Evolutionary conservation across 2,113 vertebrate genomes (phyloP), one percentile per base, ranked within the genome.

Genomic region (Lontra canadensis): DNA sequence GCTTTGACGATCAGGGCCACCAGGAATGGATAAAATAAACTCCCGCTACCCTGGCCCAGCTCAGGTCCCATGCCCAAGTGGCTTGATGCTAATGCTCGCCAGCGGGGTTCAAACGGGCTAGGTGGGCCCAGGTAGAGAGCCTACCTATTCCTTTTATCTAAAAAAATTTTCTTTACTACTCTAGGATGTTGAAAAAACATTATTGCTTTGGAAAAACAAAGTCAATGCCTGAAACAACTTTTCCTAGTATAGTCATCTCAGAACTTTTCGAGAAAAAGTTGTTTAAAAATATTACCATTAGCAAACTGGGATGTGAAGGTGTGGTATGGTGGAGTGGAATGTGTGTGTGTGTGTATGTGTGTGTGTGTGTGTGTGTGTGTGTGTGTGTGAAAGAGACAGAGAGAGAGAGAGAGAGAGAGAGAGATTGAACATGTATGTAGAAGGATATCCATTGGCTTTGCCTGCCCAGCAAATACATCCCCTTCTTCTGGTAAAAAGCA

Each of bases 1-100:
- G 0, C 42, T 63, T 34, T 83, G 86, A 61, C 29, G 47, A 44
- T 49, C 47, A 21, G 4, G 39, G 82, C 73, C 61, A 47, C 74
- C 34, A 74, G 39, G 47, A 84, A 74, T 73, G n/a, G 39, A 94
- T 57, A 84, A 87, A 94, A 81, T 42, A 78, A 63, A 59, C 14
- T 90, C 44, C 15, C 0, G 31, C 49, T 69, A 0, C 4, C 17
- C 10, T 7, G 29, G 1, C 31, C 59, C 11, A 3, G 12, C 13
- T 85, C 71, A 61, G 26, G 7, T 4, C 18, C 31, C 44, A 55
- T 80, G 84, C 36, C 65, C 21, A 9, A 36, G 3, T 4, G 59
- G 49, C 69, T 78, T 29, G 36, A n/a, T 5, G 0, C 9, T 80
- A 29, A 23, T 7, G 14, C 31, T 39, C 23, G 21, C 8, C 12